phyloP scores from a whole-genome alignment of 2,113 vertebrate genomes.

The Tamias sibiricus region DNA sequence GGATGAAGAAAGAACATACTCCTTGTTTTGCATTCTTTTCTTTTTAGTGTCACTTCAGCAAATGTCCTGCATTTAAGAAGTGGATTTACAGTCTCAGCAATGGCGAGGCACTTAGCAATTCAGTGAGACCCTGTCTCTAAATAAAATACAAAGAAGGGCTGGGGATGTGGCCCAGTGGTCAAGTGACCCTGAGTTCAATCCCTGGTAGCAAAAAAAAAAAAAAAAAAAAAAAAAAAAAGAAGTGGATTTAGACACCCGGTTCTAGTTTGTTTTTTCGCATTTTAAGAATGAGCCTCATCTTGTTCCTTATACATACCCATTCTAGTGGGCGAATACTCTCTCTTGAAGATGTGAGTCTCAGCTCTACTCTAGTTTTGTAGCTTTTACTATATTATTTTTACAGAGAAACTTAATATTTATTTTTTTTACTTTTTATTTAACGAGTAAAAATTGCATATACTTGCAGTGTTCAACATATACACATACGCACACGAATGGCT shows the following conservation, averaged over 20 bases:
- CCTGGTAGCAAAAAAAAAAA: no score
- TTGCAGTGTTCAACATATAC: no score
- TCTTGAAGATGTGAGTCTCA: background rate
- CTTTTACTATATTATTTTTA: background rate
- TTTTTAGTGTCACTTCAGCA: background rate
- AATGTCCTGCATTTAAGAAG: background rate
- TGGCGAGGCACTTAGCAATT: no score
- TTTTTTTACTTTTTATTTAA: background rate
- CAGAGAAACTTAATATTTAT: background rate
- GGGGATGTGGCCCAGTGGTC: no score
- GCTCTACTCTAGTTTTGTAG: background rate
- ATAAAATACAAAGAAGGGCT: no score
- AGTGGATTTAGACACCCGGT: background rate
- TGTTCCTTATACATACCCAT: background rate
- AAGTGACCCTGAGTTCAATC: no score
- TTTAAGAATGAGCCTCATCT: background rate
- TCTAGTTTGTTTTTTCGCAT: background rate
- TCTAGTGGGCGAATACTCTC: background rate
- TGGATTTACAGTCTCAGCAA: no score
- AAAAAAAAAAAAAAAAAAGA: no score
- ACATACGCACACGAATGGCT: background rate
- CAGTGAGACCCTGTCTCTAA: no score
- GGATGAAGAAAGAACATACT: background rate
- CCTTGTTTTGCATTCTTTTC: background rate
- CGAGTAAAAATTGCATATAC: background rate